phyloP scores from a whole-genome alignment of 2,888 invertebrate genomes.

The Volucella bombylans region DNA sequence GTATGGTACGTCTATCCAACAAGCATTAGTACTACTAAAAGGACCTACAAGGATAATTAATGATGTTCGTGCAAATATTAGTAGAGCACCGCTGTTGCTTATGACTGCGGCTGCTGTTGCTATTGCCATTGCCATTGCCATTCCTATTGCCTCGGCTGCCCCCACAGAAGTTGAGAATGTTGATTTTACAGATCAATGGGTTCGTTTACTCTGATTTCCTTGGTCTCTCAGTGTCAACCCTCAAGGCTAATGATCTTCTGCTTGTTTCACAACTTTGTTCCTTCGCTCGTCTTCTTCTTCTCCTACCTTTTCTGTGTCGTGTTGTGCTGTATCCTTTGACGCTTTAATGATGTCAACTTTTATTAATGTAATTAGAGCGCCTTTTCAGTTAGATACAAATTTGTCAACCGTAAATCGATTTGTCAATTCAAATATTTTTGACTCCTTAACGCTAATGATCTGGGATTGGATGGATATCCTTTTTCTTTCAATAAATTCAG shows the following conservation, averaged over 20 bases:
- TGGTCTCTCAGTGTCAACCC: constrained; percentile 63
- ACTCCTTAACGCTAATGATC: constrained; percentile 60
- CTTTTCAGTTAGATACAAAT: constrained; percentile 63
- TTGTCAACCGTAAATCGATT: constrained; percentile 72
- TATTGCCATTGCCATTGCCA: neutral
- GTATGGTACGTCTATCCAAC: constrained; percentile 37
- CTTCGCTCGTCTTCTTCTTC: neutral
- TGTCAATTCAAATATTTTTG: constrained; percentile 65
- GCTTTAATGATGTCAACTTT: constrained; percentile 57
- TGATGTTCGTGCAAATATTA: constrained; percentile 73
- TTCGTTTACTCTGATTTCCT: constrained; percentile 65
- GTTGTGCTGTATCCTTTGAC: constrained; percentile 43
- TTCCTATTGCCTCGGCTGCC: constrained; percentile 36
- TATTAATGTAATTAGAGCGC: constrained; percentile 67
- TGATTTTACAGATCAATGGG: constrained; percentile 74
- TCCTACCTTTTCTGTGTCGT: neutral
- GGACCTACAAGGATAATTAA: constrained; percentile 60
- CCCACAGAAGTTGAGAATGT: constrained; percentile 67
- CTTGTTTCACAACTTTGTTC: constrained; percentile 26
- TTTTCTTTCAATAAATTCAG: constrained; percentile 27
- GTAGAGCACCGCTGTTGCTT: constrained; percentile 53
- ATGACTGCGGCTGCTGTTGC: neutral
- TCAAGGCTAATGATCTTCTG: constrained; percentile 70
- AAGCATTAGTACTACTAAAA: constrained; percentile 1
- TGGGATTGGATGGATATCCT: constrained; percentile 10